Evolutionary conservation across 2,113 vertebrate species (phyloP), one percentile per base, ranked within the genome.

Genomic region (Prochilodus magdalenae): DNA sequence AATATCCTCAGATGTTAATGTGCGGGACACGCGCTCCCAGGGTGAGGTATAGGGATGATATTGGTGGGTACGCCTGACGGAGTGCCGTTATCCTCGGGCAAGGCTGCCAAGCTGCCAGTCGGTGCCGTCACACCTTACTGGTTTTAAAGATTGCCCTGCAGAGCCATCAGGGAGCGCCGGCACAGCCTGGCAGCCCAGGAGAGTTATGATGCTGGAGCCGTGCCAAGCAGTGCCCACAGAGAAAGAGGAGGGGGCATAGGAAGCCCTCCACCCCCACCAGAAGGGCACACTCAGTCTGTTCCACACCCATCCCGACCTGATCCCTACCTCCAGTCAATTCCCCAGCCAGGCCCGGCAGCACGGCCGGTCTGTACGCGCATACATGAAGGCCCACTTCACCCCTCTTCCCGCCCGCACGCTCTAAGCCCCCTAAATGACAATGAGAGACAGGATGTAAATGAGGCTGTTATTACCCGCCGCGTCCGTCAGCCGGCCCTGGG

Each of bases 81-180:
- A 96, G 95, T 93, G 93, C 90, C 93, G 95, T 95, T 98, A 95
- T 98, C 97, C 95, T 96, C 93, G 92, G 96, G 96, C 96, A 93
- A 88, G 89, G 94, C 94, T 98, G 96, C 97, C 97, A 98, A 97
- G 94, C 97, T 98, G 97, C 97, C 98, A 98, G 96, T 97, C 96
- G 97, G 97, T 92, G 95, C 95, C 96, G 97, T 99, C 97, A 99
- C 98, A 98, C 98, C 97, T 99, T 98, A 95, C 96, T 99, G 97
- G 96, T 92, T 99, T 98, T 98, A 97, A 98, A 99, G 97, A 99
- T 99, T 98, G 97, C 97, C 98, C 98, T 98, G 96, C 97, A 98
- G 98, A 98, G 96, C 96, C 92, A 93, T 93, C 95, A 95, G 94
- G 93, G 96, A 91, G 92, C 95, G 96, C n/a, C 95, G 94, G 93